Base-by-base conservation (phyloP, 30 jellyfish, hydroid and myxozoan genomes). In the Pelagia noctiluca region DNA sequence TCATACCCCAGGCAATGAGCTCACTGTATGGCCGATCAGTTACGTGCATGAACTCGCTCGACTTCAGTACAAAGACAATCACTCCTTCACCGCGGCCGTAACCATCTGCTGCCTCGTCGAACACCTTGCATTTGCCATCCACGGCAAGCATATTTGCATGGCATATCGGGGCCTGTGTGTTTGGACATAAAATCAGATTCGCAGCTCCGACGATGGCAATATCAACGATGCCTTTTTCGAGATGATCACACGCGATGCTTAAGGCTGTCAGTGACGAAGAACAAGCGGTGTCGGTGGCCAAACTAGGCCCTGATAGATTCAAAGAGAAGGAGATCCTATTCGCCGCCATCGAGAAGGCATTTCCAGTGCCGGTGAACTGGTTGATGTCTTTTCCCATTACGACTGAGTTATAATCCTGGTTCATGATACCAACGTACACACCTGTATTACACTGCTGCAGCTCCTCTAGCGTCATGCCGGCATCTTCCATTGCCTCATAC, bases 71-170 rank as follows among this genome's bases (percentile, higher is more conserved):
- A 38, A 82, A 29, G 16, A 71, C 92, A 18, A 52, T 57, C 0
- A 71, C 63, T 49, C 78, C 92, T 71, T 82, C 92, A 50, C 92
- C 92, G 46, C 92, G 75, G 37, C 92, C 92, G 30, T 82, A 82
- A 21, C 92, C 92, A 71, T 82, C 92, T 5, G 84, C 81, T n/a
- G 85, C 50, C 48, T 68, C 92, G 52, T 82, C 92, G 62, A 82
- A 82, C 26, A 66, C 62, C n/a, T 82, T 82, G 64, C 92, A 66
- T 69, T 82, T 52, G 0, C 92, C 92, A 31, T 82, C 92, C 13
- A 85, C 4, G 2, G 92, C 85, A 31, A 82, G 50, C 92, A 82
- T 82, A 52, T 34, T 71, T 30, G 92, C 92, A 48, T 61, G 42
- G 77, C 92, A 82, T 1, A 82, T 53, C 3, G 72, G 23, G 13